Evolutionary conservation across 2,888 invertebrate genomes (phyloP).

Genomic region (Esperia sulphurella): DNA sequence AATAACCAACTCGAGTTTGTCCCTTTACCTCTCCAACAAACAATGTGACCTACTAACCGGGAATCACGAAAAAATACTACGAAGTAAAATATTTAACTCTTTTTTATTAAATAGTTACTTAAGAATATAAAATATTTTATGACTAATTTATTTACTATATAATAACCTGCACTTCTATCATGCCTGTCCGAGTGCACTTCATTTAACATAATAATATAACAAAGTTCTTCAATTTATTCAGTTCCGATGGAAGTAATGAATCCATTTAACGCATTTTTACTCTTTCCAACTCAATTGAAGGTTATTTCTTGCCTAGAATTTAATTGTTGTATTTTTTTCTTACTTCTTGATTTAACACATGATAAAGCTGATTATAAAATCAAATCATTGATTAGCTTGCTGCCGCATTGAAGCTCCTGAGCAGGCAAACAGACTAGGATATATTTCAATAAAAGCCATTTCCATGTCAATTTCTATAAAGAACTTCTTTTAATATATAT

Average conservation of each 20-base stretch:
- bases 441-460: constrained; percentile 66
- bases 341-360: no score
- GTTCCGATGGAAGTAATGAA: no score
- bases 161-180: constrained; percentile 33
- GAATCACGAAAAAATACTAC: constrained; percentile 60
- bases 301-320: no score
- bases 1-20: not conserved
- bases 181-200: constrained; percentile 1
- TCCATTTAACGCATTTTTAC: no score
- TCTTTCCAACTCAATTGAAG: no score
- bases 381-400: no score
- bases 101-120: constrained; percentile 68
- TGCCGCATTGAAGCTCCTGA: not conserved
- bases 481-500: constrained; percentile 74
- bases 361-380: no score
- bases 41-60: constrained; percentile 47
- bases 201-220: no score
- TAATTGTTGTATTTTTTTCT: no score
- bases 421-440: constrained; percentile 29
- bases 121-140: constrained; percentile 72
- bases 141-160: constrained; percentile 60
- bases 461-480: constrained; percentile 73
- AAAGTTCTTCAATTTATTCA: no score
- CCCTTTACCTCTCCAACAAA: constrained; percentile 20
- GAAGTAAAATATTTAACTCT: constrained; percentile 69